Evolutionary conservation across 2,797 vertebrate genomes (phyloP).

Genomic region (Sebastiscus albofasciatus): DNA sequence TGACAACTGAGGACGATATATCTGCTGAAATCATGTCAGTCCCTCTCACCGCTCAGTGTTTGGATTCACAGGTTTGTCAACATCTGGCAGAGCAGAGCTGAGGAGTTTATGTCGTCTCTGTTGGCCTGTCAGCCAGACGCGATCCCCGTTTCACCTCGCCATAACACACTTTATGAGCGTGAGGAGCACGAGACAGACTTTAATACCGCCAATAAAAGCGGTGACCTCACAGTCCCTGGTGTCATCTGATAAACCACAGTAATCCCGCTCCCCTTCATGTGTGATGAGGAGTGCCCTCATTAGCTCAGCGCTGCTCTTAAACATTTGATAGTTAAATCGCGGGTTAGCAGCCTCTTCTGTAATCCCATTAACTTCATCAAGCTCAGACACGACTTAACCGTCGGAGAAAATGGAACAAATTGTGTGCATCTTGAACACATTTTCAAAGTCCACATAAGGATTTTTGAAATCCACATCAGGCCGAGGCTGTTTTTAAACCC

Average conservation of each 20-base stretch:
- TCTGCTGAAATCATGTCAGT: background rate
- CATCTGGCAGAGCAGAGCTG: slow-evolving; percentile 23
- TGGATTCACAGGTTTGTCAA: slow-evolving; percentile 3
- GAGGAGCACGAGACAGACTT: slow-evolving; percentile 27
- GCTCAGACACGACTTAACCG: slow-evolving; percentile 58
- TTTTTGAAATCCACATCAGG: slow-evolving; percentile 55
- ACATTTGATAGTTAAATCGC: slow-evolving; percentile 67
- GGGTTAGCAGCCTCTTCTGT: slow-evolving; percentile 66
- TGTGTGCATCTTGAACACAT: slow-evolving; percentile 58
- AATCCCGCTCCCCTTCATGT: slow-evolving; percentile 60
- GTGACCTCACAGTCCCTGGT: slow-evolving; percentile 49
- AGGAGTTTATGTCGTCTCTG: slow-evolving; percentile 21
- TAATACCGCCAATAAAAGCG: slow-evolving; percentile 50
- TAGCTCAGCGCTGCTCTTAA: slow-evolving; percentile 62
- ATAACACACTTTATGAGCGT: slow-evolving; percentile 39
- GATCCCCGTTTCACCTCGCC: slow-evolving; percentile 48
- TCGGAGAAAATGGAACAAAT: slow-evolving; percentile 63
- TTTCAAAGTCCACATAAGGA: slow-evolving; percentile 58
- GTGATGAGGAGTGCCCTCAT: slow-evolving; percentile 60
- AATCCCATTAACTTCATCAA: slow-evolving; percentile 79
- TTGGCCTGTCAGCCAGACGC: slow-evolving; percentile 59
- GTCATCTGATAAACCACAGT: slow-evolving; percentile 56
- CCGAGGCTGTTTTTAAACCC: slow-evolving; percentile 65
- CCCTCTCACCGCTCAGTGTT: background rate
- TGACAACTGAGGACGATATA: background rate